Evolutionary conservation across 2,797 vertebrate species (phyloP), one percentile per base, ranked within the genome.

Genomic region (Heliangelus exortis): DNA sequence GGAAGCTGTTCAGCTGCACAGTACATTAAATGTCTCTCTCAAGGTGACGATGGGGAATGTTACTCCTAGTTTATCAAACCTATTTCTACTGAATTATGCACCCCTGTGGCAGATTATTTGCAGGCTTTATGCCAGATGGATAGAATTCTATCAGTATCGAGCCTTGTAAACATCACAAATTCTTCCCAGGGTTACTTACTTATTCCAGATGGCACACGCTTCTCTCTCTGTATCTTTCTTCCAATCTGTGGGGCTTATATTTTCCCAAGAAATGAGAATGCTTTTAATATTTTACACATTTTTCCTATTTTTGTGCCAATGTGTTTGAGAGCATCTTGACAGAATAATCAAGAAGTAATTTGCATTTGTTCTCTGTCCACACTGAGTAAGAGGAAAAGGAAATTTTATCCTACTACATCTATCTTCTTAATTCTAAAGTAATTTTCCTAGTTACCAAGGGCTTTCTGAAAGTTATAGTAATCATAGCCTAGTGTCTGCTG

Each of bases 31-130:
- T 33, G 53, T 19, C 65, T 87, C 58, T 90, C 48, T 83, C 73
- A 54, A 62, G 84, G 57, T 55, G 85, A 65, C 92, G 72, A 11
- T 22, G 28, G 62, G 80, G 87, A 92, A 67, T 57, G 39, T 50
- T 90, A 41, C 77, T 83, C 82, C 74, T 57, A 15, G 69, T 85
- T 91, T 79, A 90, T 59, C 90, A 82, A 72, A 87, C 77, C 58
- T 84, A 33, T 84, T 94, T 73, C 84, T 34, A 11, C 18, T 89
- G 87, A 95, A 72, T 91, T 89, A 63, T 93, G 58, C 63, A 86
- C 83, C 81, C 73, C 78, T 63, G 87, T 91, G 85, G 86, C 87
- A 92, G 90, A 93, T 89, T 87, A 96, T 85, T 84, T 89, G 62
- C 68, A 92, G 80, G 55, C 79, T 67, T 67, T 31, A 8, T 68